Evolutionary conservation across 2,113 vertebrate species (phyloP).

Genomic region (Centropus unirufus): DNA sequence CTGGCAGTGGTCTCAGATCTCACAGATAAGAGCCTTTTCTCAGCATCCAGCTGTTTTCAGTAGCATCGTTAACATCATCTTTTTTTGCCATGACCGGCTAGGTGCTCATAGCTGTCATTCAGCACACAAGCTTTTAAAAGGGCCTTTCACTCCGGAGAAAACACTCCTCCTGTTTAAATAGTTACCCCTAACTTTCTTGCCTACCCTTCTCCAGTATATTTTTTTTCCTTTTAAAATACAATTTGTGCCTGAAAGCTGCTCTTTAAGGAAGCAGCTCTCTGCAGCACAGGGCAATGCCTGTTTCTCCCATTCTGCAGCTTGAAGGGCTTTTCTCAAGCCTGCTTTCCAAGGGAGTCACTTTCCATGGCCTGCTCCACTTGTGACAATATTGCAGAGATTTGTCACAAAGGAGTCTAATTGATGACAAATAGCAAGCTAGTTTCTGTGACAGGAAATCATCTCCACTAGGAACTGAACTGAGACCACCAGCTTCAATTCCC

Average conservation of each 20-base stretch:
- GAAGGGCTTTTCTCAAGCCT: neutral
- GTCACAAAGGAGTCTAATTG: neutral
- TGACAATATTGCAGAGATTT: neutral
- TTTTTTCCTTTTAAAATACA: neutral
- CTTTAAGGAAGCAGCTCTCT: neutral
- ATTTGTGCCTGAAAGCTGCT: neutral
- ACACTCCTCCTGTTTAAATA: neutral
- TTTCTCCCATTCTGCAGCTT: neutral
- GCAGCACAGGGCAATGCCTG: neutral
- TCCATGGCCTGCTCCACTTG: neutral
- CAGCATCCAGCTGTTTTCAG: neutral
- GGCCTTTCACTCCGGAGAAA: neutral
- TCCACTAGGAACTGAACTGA: neutral
- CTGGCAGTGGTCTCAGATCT: conserved; percentile 27
- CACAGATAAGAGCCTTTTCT: conserved; percentile 25
- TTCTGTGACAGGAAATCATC: neutral
- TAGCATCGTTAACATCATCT: neutral
- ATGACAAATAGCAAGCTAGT: neutral
- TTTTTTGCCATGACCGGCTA: neutral
- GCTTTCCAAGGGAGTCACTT: neutral
- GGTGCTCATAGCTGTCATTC: neutral
- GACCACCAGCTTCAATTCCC: conserved; percentile 7
- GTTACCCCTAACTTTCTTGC: neutral
- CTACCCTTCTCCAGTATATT: neutral
- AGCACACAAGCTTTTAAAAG: neutral